These are phyloP conservation scores for Trichoplax adhaerens DNA, from an alignment of 37 sponge, comb jelly and placozoan species.

Conservation along the genomic window DNA sequence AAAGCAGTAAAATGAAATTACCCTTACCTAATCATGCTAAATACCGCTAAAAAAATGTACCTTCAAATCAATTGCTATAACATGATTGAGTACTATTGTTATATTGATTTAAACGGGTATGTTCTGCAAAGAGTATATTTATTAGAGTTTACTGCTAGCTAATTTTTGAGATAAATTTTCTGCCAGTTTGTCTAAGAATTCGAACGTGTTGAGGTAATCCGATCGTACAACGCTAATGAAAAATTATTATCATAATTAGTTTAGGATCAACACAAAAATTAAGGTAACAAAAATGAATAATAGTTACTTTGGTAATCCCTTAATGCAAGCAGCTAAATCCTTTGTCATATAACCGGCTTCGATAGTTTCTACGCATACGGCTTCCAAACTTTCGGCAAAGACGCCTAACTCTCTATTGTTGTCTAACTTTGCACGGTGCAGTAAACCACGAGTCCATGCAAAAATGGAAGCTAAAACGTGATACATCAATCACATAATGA, in stretches of 20 bases:
- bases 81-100: too few relatives aligned
- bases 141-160: too few relatives aligned
- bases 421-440: constrained; percentile 80
- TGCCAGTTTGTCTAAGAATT: constrained; percentile 80
- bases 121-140: too few relatives aligned
- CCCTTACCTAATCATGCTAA: too few relatives aligned
- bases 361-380: constrained; percentile 76
- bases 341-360: constrained; percentile 91
- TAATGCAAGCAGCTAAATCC: constrained; percentile 77
- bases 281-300: background rate
- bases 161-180: constrained; percentile 55
- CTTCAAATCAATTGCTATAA: too few relatives aligned
- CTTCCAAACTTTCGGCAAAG: constrained; percentile 51
- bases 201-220: constrained; percentile 89
- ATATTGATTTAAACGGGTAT: too few relatives aligned
- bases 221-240: constrained; percentile 34
- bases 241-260: background rate
- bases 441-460: constrained; percentile 85
- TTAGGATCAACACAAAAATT: background rate
- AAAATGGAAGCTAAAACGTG: constrained; percentile 67
- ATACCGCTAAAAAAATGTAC: too few relatives aligned
- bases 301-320: constrained; percentile 36
- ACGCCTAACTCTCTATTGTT: constrained; percentile 16
- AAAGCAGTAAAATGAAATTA: too few relatives aligned
- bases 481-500: background rate